Evolutionary conservation across 2,888 invertebrate species (phyloP), one percentile per base, ranked within the genome.

Genomic region (Alsophila aescularia): DNA sequence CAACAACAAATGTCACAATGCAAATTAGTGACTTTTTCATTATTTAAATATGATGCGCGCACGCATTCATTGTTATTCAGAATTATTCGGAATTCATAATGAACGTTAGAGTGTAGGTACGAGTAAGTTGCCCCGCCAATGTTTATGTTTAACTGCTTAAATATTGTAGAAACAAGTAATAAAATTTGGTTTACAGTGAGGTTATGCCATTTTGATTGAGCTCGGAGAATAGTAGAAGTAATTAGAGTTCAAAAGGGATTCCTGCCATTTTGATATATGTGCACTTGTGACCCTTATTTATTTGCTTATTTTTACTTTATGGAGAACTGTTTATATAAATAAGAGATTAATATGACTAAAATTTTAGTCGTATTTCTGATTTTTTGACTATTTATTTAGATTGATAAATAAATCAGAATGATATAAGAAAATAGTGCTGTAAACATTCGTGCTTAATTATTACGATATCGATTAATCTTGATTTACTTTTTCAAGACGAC

Each of bases 1-100:
- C 69, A 73, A 59, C 60, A 67, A 71, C 69, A 74, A 79, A 80
- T 75, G 73, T 73, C 69, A 72, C 52, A 68, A 86, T 84, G 81
- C 75, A 83, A 85, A 82, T 80, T 53, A 64, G 52, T 57, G 60
- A 2, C 41, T 48, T 60, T 51, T 64, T 73, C 76, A 74, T 66
- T 68, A 67, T 67, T 68, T 50, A 60, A 71, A 75, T 77, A 70
- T 70, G 76, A 80, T 73, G 79, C 75, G 76, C 72, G 66, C 66
- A 60, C 60, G 52, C 50, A 43, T 53, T n/a, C 64, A 80, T 84
- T 86, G 81, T 86, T 70, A 81, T 81, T 76, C 73, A 43, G 64
- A 72, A 76, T 77, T 47, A 45, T 53, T 54, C 31, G 13, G 15
- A 37, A 45, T 55, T 41, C 40, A 51, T 45, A 13, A 64, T 59